Base-by-base conservation (phyloP, 1,140 invertebrate genomes). In the Platyura marginata region DNA sequence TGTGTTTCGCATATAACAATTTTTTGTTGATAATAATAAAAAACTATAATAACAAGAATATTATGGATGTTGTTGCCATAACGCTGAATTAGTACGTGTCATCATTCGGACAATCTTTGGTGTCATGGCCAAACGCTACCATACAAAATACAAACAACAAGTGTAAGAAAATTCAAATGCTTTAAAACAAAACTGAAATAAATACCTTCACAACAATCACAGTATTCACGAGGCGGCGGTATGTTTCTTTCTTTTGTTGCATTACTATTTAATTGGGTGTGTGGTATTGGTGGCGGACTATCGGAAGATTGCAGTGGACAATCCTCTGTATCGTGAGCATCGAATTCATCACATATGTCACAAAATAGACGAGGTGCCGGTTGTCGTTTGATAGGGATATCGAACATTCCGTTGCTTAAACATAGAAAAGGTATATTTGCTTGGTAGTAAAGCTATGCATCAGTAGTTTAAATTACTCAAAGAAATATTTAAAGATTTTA, bases 311-410 rank as follows among this genome's bases (percentile, higher is more conserved):
- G 92, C 15, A 74, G 67, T 15, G 91, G 91, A 66, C 93, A 97
- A 61, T 97, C 93, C 60, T 95, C 90, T 0, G 93, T 97, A 57
- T 97, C 92, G 56, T 98, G 94, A 43, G 78, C 65, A 67, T 97
- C 93, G 69, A 97, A 97, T 55, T 79, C 70, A 65, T 97, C 93
- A 64, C 93, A 97, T 51, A 96, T 96, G 70, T 97, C 93, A 70
- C 93, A 97, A 65, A 89, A 97, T 49, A 91, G 63, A 35, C 93
- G 75, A 20, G 84, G 81, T 16, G 82, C 69, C 4, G 72, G 63
- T 42, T 64, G 55, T 3, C 55, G 49, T 25, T 54, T 61, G 25
- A 46, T 43, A 16, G 57, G 19, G 39, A 54, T 41, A 40, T 61
- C 53, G 34, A 56, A 56, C 20, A 52, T 48, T 35, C 51, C 45